Percentiles rank a stretch among this genome's conserved stretches.
Evolutionary conservation across 2,888 invertebrate species (phyloP).

Genomic region (Rhamphomyia laevipes): DNA sequence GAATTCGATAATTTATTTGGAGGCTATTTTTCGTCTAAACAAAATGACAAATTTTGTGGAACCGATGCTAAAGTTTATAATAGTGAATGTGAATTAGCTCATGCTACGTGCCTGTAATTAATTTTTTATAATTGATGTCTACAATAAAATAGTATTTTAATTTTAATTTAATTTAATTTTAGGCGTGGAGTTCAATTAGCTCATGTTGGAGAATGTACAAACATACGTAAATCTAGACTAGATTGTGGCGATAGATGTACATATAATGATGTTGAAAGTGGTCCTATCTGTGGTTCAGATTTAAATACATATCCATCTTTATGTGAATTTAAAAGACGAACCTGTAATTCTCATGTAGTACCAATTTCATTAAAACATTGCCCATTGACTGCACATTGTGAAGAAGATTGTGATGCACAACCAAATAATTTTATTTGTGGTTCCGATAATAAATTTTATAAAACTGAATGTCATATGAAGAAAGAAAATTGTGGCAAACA

Average conservation of each 20-base stretch:
- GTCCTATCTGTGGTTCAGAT: conserved; percentile 82
- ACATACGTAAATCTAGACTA: conserved; percentile 39
- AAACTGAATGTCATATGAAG: conserved; percentile 84
- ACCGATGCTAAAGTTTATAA: conserved; percentile 77
- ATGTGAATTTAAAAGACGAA: conserved; percentile 70
- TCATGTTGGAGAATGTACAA: conserved; percentile 77
- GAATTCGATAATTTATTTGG: conserved; percentile 35
- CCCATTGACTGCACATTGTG: conserved; percentile 72
- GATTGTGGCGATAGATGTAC: conserved; percentile 46
- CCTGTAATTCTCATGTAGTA: conserved; percentile 79
- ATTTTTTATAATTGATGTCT: too few relatives aligned
- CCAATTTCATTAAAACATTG: conserved; percentile 73
- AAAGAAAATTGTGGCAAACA: conserved; percentile 85
- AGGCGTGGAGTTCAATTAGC: conserved; percentile 78
- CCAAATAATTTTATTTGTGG: conserved; percentile 71
- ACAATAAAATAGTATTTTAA: conserved; percentile 3
- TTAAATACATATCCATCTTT: conserved; percentile 80
- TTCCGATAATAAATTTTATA: conserved; percentile 81
- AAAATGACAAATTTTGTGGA: conserved; percentile 73
- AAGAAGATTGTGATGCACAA: conserved; percentile 44
- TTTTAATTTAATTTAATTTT: conserved; percentile 23
- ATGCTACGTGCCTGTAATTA: conserved; percentile 75
- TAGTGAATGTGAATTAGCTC: conserved; percentile 70
- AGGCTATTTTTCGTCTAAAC: conserved; percentile 43
- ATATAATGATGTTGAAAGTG: conserved; percentile 44